Evolutionary conservation across 1,140 invertebrate species (phyloP).

Genomic region (Achroia grisella): DNA sequence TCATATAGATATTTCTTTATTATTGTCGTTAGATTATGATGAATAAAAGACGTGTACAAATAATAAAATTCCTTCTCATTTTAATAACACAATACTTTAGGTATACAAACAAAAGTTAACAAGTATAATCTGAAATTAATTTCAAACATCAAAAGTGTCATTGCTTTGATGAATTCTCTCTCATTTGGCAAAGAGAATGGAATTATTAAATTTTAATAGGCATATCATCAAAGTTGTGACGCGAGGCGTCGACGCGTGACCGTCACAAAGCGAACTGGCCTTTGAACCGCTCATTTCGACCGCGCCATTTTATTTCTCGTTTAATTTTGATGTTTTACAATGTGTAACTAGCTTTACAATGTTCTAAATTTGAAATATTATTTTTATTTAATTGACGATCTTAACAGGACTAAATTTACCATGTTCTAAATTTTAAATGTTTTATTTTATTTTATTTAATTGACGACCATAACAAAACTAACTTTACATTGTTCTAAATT

Average conservation of each 20-base stretch:
- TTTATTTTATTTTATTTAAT: too few species aligned
- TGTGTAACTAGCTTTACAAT: conserved; percentile 21
- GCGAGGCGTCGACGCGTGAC: conserved; percentile 35
- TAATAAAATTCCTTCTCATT: too few species aligned
- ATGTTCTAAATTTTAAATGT: too few species aligned
- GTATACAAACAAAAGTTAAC: too few species aligned
- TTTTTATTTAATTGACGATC: background rate
- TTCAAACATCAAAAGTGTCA: conserved; percentile 9
- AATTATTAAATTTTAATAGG: conserved; percentile 45
- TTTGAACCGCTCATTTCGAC: conserved; percentile 21
- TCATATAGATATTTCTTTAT: too few species aligned
- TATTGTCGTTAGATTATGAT: too few species aligned
- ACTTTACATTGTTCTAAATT: conserved; percentile 25
- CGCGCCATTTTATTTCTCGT: conserved; percentile 22
- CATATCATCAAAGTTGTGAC: conserved; percentile 27
- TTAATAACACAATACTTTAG: too few species aligned
- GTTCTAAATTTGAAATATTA: conserved; percentile 23
- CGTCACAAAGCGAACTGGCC: conserved; percentile 36
- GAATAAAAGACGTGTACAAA: too few species aligned
- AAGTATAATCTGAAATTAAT: conserved; percentile 7
- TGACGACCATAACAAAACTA: too few species aligned
- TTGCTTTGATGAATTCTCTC: conserved; percentile 23
- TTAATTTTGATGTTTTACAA: conserved; percentile 22
- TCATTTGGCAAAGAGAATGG: conserved; percentile 37
- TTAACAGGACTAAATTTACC: too few species aligned